Percentiles rank a stretch among this genome's conserved stretches.
phyloP scores from a whole-genome alignment of 1,140 invertebrate species.

The Campoletis sonorensis region DNA sequence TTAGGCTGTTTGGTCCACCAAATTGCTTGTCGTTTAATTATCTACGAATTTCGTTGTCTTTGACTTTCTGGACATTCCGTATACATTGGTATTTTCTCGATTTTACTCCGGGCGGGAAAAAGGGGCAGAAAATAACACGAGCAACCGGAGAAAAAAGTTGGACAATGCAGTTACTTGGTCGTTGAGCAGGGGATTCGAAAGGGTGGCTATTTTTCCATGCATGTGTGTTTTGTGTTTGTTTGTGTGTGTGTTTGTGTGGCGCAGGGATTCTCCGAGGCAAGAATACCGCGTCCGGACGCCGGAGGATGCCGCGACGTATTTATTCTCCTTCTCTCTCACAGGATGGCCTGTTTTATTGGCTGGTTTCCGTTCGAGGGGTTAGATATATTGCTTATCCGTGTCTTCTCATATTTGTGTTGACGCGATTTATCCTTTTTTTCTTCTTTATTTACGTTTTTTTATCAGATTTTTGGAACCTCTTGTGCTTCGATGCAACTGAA shows the following conservation, averaged over 20 bases:
- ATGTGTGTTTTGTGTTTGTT: not conserved
- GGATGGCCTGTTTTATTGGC: constrained; percentile 70
- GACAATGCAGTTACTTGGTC: constrained; percentile 69
- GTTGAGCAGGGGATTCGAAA: constrained; percentile 50
- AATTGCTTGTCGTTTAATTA: too few species aligned
- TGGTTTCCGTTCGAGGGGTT: constrained; percentile 71
- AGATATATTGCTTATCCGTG: constrained; percentile 58
- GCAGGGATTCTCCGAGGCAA: constrained; percentile 51
- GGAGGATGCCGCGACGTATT: constrained; percentile 44
- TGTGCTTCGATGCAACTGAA: not conserved
- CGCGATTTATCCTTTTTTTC: not conserved
- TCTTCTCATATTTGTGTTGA: constrained; percentile 38
- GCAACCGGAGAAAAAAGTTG: constrained; percentile 66
- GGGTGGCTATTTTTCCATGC: constrained; percentile 1
- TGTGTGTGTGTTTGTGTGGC: not conserved
- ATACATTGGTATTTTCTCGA: not conserved
- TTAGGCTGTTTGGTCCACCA: too few species aligned
- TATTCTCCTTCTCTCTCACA: constrained; percentile 8
- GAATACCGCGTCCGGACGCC: constrained; percentile 61
- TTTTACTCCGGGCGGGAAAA: constrained; percentile 50
- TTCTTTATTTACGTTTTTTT: constrained; percentile 11
- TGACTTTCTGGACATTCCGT: too few species aligned
- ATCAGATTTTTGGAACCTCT: not conserved
- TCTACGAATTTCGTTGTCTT: too few species aligned
- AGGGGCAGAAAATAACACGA: constrained; percentile 32